Conservation (phyloP, 2,113 vertebrate genomes). For the Leptobrachium leishanense region DNA sequence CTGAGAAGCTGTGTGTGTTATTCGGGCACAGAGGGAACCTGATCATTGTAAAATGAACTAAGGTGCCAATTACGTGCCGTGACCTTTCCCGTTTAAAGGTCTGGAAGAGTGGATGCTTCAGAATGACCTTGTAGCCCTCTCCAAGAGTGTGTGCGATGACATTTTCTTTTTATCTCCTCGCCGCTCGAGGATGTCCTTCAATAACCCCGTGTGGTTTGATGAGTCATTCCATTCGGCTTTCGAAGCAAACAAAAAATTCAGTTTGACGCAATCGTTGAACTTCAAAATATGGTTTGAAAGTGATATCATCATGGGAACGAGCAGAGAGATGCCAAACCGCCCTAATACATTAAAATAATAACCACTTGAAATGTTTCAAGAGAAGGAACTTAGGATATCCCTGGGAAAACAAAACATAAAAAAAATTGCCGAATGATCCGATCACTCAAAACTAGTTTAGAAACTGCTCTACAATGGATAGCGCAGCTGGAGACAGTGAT, state of each 20-base stretch:
- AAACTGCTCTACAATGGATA: too few relatives aligned
- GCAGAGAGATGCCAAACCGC: neutral
- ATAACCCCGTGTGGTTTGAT: slow-evolving; percentile 1
- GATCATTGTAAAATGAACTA: too few relatives aligned
- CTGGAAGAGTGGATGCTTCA: too few relatives aligned
- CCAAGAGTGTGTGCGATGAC: too few relatives aligned
- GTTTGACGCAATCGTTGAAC: slow-evolving; percentile 25
- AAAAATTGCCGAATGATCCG: too few relatives aligned
- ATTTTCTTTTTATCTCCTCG: neutral
- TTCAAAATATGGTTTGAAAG: neutral
- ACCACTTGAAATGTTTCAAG: slow-evolving; percentile 1
- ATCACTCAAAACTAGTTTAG: too few relatives aligned
- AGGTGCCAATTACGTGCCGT: too few relatives aligned
- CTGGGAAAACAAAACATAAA: neutral
- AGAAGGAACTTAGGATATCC: neutral
- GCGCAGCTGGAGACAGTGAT: too few relatives aligned
- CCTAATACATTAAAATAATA: neutral
- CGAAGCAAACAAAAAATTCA: neutral
- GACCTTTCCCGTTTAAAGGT: too few relatives aligned
- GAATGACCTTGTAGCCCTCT: too few relatives aligned
- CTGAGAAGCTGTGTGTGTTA: too few relatives aligned
- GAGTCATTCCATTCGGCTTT: slow-evolving; percentile 10
- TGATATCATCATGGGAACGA: neutral
- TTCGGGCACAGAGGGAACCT: too few relatives aligned
- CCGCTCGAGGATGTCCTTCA: neutral